Evolutionary conservation across 2,888 invertebrate species (phyloP).

Genomic region (Metopia argyrocephala): DNA sequence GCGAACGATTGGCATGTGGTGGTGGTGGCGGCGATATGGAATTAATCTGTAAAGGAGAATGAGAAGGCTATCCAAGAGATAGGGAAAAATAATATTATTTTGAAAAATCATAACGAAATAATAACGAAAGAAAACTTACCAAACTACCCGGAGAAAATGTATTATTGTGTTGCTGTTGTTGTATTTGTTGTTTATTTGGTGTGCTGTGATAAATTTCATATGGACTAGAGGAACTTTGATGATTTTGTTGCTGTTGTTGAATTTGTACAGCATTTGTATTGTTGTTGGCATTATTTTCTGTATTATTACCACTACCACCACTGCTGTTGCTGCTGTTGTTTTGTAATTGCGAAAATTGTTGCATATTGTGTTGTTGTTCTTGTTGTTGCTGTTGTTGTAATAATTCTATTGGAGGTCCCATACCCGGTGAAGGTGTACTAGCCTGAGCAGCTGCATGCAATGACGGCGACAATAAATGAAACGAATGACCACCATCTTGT

Average conservation of each 20-base stretch:
- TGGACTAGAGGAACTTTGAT: conserved; percentile 75
- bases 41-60: conserved; percentile 78
- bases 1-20: conserved; percentile 76
- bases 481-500: conserved; percentile 68
- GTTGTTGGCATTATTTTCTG: conserved; percentile 31
- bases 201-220: conserved; percentile 78
- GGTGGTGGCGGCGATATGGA: conserved; percentile 78
- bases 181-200: conserved; percentile 74
- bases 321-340: conserved; percentile 37
- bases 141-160: conserved; percentile 85
- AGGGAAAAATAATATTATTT: not conserved
- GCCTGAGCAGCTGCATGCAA: conserved; percentile 68
- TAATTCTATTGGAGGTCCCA: conserved; percentile 74
- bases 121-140: conserved; percentile 68
- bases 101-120: not conserved
- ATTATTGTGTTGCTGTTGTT: conserved; percentile 68
- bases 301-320: conserved; percentile 9
- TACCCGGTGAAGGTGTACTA: conserved; percentile 71
- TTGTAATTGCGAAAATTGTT: conserved; percentile 64
- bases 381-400: conserved; percentile 73
- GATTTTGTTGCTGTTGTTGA: conserved; percentile 68
- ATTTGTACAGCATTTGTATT: conserved; percentile 50
- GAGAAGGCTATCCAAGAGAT: conserved; percentile 77
- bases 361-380: conserved; percentile 67
- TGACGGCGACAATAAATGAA: conserved; percentile 72